phyloP scores from a whole-genome alignment of 2,113 vertebrate genomes.

The Stegastes partitus region DNA sequence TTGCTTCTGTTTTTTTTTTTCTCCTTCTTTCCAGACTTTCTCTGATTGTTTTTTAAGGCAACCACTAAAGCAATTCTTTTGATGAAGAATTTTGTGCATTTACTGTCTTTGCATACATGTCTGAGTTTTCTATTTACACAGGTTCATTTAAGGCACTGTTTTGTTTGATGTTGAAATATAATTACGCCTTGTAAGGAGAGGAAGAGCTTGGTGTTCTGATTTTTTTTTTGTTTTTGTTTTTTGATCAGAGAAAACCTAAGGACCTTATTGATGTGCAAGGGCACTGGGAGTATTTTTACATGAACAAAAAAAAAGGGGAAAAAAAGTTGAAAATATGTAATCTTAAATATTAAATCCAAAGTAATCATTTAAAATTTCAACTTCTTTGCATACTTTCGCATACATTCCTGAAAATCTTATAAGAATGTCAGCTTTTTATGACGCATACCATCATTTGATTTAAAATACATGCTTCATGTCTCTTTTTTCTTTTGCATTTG shows the following conservation, averaged over 20 bases:
- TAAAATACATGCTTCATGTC: not conserved
- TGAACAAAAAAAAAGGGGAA: no score
- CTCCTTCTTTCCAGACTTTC: constrained; percentile 36
- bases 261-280: not conserved
- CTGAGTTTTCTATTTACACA: constrained; percentile 41
- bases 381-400: not conserved
- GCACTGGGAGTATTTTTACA: not conserved
- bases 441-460: not conserved
- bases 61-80: constrained; percentile 64
- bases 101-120: constrained; percentile 34
- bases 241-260: constrained; percentile 23
- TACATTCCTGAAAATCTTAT: no score
- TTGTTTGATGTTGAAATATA: constrained; percentile 71
- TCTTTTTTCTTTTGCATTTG: not conserved
- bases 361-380: no score
- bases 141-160: constrained; percentile 25
- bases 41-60: constrained; percentile 37
- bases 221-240: constrained; percentile 48
- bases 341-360: constrained; percentile 12
- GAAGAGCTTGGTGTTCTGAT: constrained; percentile 26
- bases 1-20: constrained; percentile 26
- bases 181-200: constrained; percentile 10
- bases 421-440: no score
- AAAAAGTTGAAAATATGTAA: not conserved
- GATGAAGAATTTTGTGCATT: constrained; percentile 59